phyloP scores from a whole-genome alignment of 2,888 invertebrate genomes.

The Acanthosepion lycidas region DNA sequence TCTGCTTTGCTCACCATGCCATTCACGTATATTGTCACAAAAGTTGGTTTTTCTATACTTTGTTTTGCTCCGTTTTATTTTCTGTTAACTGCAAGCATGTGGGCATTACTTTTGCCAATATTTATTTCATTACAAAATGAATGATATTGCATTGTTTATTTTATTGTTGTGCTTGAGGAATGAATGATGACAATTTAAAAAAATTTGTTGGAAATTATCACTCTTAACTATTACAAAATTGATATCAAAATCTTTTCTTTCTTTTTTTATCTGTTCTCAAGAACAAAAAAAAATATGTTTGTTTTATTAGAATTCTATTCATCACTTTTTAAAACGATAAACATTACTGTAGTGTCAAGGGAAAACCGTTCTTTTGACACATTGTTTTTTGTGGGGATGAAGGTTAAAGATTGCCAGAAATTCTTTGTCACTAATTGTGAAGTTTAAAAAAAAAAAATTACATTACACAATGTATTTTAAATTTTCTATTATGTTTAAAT shows the following conservation, averaged over 20 bases:
- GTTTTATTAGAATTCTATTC: too few species aligned
- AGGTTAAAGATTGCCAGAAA: not conserved
- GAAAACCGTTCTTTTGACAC: too few species aligned
- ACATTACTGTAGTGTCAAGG: too few species aligned
- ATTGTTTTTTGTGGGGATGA: too few species aligned
- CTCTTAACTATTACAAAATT: too few species aligned
- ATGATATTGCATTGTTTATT: not conserved
- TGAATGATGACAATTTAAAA: not conserved
- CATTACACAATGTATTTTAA: not conserved
- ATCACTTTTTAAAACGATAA: too few species aligned
- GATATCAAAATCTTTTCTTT: too few species aligned
- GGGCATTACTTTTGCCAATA: constrained; percentile 4
- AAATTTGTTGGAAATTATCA: not conserved
- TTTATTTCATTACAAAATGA: not conserved
- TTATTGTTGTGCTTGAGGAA: not conserved
- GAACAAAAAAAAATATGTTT: too few species aligned
- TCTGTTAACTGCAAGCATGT: not conserved
- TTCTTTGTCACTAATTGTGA: not conserved
- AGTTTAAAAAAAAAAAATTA: not conserved
- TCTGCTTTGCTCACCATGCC: not conserved
- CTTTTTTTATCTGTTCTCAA: too few species aligned
- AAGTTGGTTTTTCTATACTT: not conserved
- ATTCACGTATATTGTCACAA: not conserved
- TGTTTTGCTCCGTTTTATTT: not conserved
- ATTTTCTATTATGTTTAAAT: not conserved